Evolutionary conservation across 1,140 invertebrate species (phyloP).

Genomic region (Batillaria attramentaria): DNA sequence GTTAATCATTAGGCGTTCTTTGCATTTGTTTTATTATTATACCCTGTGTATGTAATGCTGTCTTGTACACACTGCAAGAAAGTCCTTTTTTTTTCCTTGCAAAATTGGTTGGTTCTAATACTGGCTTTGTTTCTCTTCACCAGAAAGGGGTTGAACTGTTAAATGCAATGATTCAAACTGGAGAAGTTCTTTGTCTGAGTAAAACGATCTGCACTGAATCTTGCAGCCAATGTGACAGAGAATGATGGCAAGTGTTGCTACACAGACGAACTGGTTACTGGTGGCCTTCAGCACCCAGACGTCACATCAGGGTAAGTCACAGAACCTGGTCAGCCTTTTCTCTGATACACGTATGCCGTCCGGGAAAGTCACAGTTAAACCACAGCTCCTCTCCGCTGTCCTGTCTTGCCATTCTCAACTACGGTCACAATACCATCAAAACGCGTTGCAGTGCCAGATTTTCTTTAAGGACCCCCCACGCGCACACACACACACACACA

Average conservation of each 20-base stretch:
- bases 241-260: not conserved
- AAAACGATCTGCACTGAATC: not conserved
- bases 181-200: not conserved
- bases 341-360: not conserved
- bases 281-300: not conserved
- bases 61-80: too few species aligned
- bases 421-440: too few species aligned
- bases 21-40: too few species aligned
- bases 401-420: not conserved
- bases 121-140: not conserved
- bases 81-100: too few species aligned
- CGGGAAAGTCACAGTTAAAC: not conserved
- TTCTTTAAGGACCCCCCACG: not conserved
- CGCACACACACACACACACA: not conserved
- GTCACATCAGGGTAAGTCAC: conserved; percentile 1
- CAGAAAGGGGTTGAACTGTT: not conserved
- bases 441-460: not conserved
- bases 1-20: too few species aligned
- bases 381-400: not conserved
- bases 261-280: not conserved
- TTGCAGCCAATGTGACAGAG: not conserved
- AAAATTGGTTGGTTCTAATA: not conserved
- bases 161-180: not conserved
- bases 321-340: not conserved
- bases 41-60: too few species aligned